These are phyloP conservation scores for Morphnarchus princeps DNA, from an alignment of 2,113 vertebrate genomes.

Conservation along the genomic window DNA sequence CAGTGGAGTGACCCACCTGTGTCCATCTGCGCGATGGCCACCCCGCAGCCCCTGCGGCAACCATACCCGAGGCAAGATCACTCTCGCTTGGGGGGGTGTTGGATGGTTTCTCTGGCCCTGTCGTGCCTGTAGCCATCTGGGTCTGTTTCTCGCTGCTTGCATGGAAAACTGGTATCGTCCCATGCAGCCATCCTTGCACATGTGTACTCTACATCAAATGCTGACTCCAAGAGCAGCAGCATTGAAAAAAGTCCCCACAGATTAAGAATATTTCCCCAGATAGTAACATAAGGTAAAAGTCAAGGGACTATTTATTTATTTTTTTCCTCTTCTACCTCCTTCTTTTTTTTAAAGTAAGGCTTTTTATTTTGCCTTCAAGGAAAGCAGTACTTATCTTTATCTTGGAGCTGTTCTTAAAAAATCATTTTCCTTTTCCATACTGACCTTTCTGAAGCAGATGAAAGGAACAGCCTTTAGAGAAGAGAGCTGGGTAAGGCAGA, in stretches of 20 bases:
- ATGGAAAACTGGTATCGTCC: background rate
- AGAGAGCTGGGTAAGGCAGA: background rate
- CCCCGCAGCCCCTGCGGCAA: background rate
- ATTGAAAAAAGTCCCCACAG: background rate
- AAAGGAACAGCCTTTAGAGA: background rate
- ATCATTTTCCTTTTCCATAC: background rate
- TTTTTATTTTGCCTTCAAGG: conserved; percentile 2
- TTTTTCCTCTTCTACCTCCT: background rate
- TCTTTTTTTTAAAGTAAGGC: background rate
- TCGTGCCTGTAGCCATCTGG: background rate
- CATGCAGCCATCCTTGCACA: background rate
- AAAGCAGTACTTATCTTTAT: background rate
- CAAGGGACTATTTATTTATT: background rate
- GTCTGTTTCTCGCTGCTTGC: background rate
- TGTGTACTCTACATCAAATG: background rate
- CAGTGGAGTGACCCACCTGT: rapidly evolving
- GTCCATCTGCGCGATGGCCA: background rate
- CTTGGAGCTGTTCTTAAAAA: background rate
- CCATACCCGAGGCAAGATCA: rapidly evolving
- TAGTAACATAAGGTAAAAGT: background rate
- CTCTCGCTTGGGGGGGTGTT: too few relatives aligned
- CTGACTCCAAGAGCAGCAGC: background rate
- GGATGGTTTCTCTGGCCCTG: background rate
- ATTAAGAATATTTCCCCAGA: background rate
- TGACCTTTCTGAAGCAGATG: background rate